phyloP scores from a whole-genome alignment of 2,888 invertebrate genomes.

The Cartodere bifasciata region DNA sequence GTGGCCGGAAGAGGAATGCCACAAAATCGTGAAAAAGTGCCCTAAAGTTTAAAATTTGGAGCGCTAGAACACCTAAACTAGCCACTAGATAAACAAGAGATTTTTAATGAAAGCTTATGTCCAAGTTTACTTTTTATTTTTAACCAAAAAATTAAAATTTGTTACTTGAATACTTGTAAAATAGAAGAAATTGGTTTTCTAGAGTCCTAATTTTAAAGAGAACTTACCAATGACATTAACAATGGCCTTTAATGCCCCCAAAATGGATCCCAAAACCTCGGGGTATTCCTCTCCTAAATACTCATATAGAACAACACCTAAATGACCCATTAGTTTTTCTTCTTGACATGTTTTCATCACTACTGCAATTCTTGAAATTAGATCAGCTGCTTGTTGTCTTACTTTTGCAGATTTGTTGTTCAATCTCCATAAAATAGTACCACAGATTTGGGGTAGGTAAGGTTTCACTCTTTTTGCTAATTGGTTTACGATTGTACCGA shows the following conservation, averaged over 20 bases:
- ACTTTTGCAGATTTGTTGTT: conserved; percentile 99
- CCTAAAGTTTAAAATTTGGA: too few relatives aligned
- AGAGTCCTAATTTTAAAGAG: too few relatives aligned
- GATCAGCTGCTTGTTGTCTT: conserved; percentile 97
- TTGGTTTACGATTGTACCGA: conserved; percentile 97
- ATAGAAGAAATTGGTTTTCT: too few relatives aligned
- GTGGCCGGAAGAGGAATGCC: too few relatives aligned
- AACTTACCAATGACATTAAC: conserved; percentile 99
- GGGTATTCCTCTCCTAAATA: conserved; percentile 99
- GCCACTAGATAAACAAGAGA: too few relatives aligned
- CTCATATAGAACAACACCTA: conserved; percentile 97
- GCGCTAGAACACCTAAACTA: too few relatives aligned
- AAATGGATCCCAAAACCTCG: conserved; percentile 94
- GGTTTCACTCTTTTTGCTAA: conserved; percentile 96
- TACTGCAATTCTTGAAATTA: conserved; percentile 94
- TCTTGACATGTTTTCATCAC: conserved; percentile 99
- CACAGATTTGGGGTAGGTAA: conserved; percentile 98
- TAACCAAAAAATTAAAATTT: too few relatives aligned
- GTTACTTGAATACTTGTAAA: too few relatives aligned
- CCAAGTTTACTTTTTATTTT: too few relatives aligned
- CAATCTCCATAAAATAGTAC: conserved; percentile 97
- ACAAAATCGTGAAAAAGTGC: too few relatives aligned
- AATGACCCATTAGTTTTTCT: conserved; percentile 99
- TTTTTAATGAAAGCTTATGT: too few relatives aligned
- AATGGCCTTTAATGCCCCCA: conserved; percentile 97